Base-by-base conservation (phyloP, 2,113 vertebrate genomes). In the Ophiodon elongatus region DNA sequence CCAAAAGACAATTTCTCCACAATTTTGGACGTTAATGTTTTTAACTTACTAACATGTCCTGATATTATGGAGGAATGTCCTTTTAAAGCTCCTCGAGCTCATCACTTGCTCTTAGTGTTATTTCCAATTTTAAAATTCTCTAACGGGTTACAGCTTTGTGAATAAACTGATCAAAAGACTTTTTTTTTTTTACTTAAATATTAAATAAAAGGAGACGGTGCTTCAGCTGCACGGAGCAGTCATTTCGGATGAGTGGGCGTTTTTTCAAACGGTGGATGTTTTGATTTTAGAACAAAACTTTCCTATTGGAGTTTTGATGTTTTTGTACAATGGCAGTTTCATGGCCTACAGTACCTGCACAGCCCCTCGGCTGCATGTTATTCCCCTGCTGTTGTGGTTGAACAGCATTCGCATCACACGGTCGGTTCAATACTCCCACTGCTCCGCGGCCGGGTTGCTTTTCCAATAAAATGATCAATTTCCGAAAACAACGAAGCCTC, bases 331-430 rank as follows among this genome's bases (percentile, higher is more conserved):
- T 17, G 25, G 52, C 31, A 43, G 79, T 80, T 84, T 86, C 67
- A 21, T 33, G 82, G 78, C 79, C 45, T 71, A 70, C 79, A 82
- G 72, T 78, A 67, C 63, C 27, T 83, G 3, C 70, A 37, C 23
- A 4, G 86, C 89, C 91, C 91, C 86, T 91, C 80, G 45, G 77
- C 78, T 50, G 60, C 37, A 64, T 67, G 90, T 93, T 85, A 87
- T 93, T 93, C 90, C 92, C 93, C 93, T 91, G 0, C 83, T 43
- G 73, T 63, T 94, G 89, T 85, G 89, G 91, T 92, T 87, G 6
- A 78, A 80, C 54, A n/a, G n/a, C n/a, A 3, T 59, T 90, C 84
- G 66, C 62, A 69, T 68, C 73, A 47, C 73, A 54, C 45, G 1
- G 39, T 47, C 50, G 52, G 78, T 72, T 77, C 65, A 75, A 10